A percentile compares a stretch with the other conserved stretches of the same genome.
phyloP scores from a whole-genome alignment of 2,797 vertebrate species.

The Poecilia velifera region DNA sequence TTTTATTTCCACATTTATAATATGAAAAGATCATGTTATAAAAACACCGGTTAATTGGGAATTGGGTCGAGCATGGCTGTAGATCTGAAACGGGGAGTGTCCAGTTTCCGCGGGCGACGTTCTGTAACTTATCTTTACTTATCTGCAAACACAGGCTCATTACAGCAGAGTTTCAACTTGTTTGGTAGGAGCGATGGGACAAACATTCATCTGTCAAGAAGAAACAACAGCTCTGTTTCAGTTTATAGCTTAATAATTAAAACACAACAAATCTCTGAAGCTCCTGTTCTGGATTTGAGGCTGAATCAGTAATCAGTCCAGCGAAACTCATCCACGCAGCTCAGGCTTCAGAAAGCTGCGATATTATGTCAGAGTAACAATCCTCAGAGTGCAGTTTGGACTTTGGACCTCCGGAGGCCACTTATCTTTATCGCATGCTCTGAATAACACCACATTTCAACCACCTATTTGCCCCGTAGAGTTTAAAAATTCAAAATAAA shows the following conservation, averaged over 20 bases:
- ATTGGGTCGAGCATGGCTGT: background rate
- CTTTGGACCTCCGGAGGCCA: background rate
- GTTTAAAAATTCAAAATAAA: too few relatives aligned
- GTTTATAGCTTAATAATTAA: background rate
- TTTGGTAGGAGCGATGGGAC: background rate
- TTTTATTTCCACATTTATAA: background rate
- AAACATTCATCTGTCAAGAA: background rate
- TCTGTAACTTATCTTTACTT: constrained; percentile 1
- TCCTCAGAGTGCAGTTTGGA: background rate
- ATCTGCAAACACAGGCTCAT: background rate
- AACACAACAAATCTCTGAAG: background rate
- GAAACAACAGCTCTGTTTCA: background rate
- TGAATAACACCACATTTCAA: background rate
- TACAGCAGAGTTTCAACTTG: background rate
- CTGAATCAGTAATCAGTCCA: background rate
- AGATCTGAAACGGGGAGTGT: background rate
- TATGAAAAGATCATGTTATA: background rate
- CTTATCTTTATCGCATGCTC: background rate
- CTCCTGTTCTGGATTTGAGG: background rate
- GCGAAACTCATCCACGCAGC: background rate
- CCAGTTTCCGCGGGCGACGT: background rate
- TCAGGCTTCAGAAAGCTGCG: background rate
- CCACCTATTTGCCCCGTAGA: background rate
- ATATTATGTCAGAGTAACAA: background rate
- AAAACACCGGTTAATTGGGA: background rate